Conservation (phyloP, 2,113 vertebrate genomes). For the Climacteris rufus region DNA sequence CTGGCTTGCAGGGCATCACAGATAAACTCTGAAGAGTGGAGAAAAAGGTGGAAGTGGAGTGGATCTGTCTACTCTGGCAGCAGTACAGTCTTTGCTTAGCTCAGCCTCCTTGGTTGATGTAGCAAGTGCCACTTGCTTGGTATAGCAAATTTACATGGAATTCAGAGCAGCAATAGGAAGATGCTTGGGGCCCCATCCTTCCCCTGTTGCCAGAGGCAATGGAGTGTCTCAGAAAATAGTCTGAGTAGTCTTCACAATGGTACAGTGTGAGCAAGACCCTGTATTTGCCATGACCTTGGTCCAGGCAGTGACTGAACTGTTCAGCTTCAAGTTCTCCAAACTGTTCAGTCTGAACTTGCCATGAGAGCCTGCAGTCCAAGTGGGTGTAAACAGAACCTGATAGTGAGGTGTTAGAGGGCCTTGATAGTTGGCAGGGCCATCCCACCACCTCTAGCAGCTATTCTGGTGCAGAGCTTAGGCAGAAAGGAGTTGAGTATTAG, state of each 20-base stretch:
- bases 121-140: background rate
- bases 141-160: background rate
- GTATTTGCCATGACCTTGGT: background rate
- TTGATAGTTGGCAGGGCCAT: background rate
- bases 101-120: background rate
- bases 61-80: background rate
- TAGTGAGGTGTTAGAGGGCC: fast-evolving
- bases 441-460: background rate
- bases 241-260: background rate
- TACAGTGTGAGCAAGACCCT: background rate
- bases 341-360: background rate
- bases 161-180: background rate
- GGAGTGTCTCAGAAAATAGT: background rate
- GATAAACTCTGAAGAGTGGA: background rate
- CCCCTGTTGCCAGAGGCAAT: background rate
- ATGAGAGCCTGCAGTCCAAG: background rate
- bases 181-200: fast-evolving
- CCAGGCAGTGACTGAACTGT: background rate
- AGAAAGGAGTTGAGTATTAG: background rate
- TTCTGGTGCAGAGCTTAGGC: background rate
- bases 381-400: background rate
- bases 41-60: background rate
- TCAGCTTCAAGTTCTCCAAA: background rate
- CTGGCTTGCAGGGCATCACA: background rate
- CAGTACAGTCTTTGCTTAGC: background rate